These are phyloP conservation scores for Dasyornis broadbenti DNA, from an alignment of 2,113 vertebrate genomes.

Conservation along the genomic window DNA sequence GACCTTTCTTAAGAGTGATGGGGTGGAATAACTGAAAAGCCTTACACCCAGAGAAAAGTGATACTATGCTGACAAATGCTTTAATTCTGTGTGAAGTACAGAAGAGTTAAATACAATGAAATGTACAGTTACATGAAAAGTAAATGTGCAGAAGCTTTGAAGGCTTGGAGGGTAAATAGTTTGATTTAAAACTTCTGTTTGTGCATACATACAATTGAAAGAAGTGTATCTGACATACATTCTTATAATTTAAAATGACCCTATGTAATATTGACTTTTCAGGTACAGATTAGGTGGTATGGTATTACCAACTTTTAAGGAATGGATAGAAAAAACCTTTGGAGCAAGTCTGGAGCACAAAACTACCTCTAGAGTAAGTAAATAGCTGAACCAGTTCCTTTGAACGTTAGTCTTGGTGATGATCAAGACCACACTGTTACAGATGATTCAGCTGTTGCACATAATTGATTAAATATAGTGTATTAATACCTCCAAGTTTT, in stretches of 20 bases:
- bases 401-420: slow-evolving; percentile 7
- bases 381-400: slow-evolving; percentile 36
- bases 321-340: slow-evolving; percentile 91
- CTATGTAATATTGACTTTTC: slow-evolving; percentile 58
- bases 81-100: background rate
- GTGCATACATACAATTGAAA: background rate
- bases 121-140: background rate
- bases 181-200: background rate
- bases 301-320: slow-evolving; percentile 87
- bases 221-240: slow-evolving; percentile 18
- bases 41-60: background rate
- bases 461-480: background rate
- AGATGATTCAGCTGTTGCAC: background rate
- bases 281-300: slow-evolving; percentile 95
- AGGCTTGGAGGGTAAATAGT: background rate
- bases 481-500: background rate
- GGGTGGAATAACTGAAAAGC: background rate
- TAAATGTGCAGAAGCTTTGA: background rate
- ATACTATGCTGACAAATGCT: background rate
- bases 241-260: slow-evolving; percentile 47
- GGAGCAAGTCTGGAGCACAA: slow-evolving; percentile 90
- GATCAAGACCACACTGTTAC: slow-evolving; percentile 2
- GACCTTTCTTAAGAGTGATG: background rate
- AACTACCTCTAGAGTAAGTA: slow-evolving; percentile 88
- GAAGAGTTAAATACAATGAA: background rate